Conservation (phyloP, 2,797 vertebrate genomes). For the Aphelocoma californica region DNA sequence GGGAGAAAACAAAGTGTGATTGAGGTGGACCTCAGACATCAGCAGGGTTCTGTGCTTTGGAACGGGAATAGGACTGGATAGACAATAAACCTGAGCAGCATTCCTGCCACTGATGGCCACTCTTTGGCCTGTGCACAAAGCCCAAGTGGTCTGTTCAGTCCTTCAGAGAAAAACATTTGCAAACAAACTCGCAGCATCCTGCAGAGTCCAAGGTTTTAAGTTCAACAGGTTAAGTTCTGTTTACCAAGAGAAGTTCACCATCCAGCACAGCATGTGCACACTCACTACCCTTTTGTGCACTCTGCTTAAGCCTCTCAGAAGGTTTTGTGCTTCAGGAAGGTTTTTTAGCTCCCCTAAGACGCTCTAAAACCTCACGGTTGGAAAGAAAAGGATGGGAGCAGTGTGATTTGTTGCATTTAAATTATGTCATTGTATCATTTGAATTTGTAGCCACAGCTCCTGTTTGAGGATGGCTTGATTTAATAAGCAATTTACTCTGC, state of each 20-base stretch:
- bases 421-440: constrained; percentile 4
- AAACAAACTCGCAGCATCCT: neutral
- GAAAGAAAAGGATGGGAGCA: neutral
- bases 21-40: neutral
- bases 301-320: neutral
- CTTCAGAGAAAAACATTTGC: neutral
- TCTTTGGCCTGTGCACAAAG: neutral
- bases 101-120: accelerated
- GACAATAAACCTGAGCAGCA: neutral
- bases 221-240: constrained; percentile 15
- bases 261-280: accelerated
- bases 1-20: neutral
- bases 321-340: neutral
- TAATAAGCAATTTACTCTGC: constrained; percentile 42
- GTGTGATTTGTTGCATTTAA: neutral
- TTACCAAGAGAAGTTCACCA: neutral
- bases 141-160: neutral
- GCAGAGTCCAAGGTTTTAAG: neutral
- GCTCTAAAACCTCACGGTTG: neutral
- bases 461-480: constrained; percentile 7
- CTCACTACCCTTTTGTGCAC: neutral
- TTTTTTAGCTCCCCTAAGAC: neutral
- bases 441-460: constrained; percentile 5
- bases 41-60: neutral
- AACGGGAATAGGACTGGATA: neutral